Base-by-base conservation (phyloP, 2,888 invertebrate genomes). In the Amaurobius ferox region DNA sequence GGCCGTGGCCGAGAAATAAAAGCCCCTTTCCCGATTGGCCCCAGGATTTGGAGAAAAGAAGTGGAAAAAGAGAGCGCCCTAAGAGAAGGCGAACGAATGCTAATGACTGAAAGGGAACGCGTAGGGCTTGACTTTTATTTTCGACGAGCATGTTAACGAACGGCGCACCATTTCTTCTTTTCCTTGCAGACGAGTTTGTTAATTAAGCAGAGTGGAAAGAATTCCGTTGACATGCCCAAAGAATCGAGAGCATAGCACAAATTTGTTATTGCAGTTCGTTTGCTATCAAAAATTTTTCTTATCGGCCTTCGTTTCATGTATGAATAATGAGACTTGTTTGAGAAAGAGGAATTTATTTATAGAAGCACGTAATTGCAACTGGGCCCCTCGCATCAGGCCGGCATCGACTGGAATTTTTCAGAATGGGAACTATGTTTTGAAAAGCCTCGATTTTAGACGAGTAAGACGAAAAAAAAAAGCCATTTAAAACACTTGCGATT, bases 231-330 rank as follows among this genome's bases (percentile, higher is more conserved):
- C 83, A 85, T 77, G 83, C 71, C 71, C 77, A 77, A 85, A 85
- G 76, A 85, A 71, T 85, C 62, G 83, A 26, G 83, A 77, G 83
- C 83, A 83, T 70, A 64, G 70, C 67, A 76, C 64, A 72, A 80
- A 85, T 85, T 85, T 85, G 83, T 85, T 85, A 85, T 85, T 85
- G 77, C 77, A 77, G 83, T 85, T 85, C 83, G 83, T 85, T 85
- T 85, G 83, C 72, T 72, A 85, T 85, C 83, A 85, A 78, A 81
- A 85, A 85, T 85, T 85, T 85, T 85, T 85, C 83, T 85, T 85
- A 78, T 85, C 83, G 64, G 83, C 32, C 72, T 66, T 78, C 83
- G 77, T 85, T 85, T 77, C 83, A 77, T 77, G 77, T 85, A 72
- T 85, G 83, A 77, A 71, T 85, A 78, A 85, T 77, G 83, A 85